phyloP scores from a whole-genome alignment of 2,888 invertebrate genomes.

The Oscheius sp. region DNA sequence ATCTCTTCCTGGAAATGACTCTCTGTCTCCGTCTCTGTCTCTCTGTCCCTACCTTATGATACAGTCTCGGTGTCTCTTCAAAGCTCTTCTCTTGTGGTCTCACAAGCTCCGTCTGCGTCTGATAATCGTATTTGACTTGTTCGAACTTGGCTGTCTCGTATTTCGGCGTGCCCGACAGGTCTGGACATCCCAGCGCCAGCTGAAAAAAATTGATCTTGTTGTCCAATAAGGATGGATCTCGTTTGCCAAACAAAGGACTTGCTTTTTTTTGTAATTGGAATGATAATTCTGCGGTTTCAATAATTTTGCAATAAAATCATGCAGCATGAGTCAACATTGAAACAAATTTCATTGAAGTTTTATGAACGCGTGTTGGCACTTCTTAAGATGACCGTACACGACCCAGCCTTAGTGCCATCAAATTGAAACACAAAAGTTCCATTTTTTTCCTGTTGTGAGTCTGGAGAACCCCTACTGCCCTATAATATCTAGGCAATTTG shows the following conservation, averaged over 20 bases:
- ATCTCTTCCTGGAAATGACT: slow-evolving; percentile 8
- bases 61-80: slow-evolving; percentile 31
- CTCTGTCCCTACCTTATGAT: slow-evolving; percentile 30
- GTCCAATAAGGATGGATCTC: too few relatives aligned
- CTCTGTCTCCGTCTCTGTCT: neutral
- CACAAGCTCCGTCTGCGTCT: neutral
- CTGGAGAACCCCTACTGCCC: too few relatives aligned
- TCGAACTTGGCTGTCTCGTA: slow-evolving; percentile 20
- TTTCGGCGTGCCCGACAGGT: slow-evolving; percentile 10
- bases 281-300: too few relatives aligned
- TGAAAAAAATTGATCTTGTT: slow-evolving; percentile 13
- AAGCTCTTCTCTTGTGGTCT: slow-evolving; percentile 21
- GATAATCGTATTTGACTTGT: slow-evolving; percentile 34
- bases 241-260: too few relatives aligned
- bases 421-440: too few relatives aligned
- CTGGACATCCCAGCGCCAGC: slow-evolving; percentile 27
- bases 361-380: too few relatives aligned
- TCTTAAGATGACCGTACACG: too few relatives aligned
- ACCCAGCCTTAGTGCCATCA: too few relatives aligned
- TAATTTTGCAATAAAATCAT: neutral
- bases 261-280: too few relatives aligned
- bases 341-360: too few relatives aligned
- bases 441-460: too few relatives aligned
- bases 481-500: too few relatives aligned
- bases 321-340: neutral